These are phyloP conservation scores for Drosophila nigrodunni DNA, from an alignment of 1,140 invertebrate genomes.

Conservation along the genomic window DNA sequence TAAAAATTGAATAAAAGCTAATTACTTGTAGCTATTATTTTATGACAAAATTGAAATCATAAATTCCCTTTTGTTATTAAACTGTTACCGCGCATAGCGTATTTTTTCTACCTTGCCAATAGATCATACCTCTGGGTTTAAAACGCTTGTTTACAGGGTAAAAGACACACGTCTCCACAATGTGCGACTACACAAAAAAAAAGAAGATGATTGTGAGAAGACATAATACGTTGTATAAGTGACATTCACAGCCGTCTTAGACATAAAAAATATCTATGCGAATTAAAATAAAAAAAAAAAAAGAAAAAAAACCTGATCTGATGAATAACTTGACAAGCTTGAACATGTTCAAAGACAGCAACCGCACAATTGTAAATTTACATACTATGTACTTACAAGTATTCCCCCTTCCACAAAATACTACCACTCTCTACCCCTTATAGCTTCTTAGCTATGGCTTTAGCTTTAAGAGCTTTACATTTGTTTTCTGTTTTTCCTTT, in stretches of 20 bases:
- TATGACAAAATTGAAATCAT: too few relatives aligned
- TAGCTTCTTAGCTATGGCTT: conserved; percentile 21
- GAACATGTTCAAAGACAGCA: not conserved
- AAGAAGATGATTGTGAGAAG: not conserved
- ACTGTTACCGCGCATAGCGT: too few relatives aligned
- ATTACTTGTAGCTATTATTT: too few relatives aligned
- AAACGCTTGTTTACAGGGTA: not conserved
- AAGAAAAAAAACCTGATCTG: conserved; percentile 7
- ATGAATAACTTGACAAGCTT: conserved; percentile 2
- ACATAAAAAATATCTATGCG: too few relatives aligned
- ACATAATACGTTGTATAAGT: too few relatives aligned
- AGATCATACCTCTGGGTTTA: too few relatives aligned
- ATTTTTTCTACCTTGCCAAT: too few relatives aligned
- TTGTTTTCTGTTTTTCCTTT: conserved; percentile 13
- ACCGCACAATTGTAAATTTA: conserved; percentile 5
- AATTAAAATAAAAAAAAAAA: not conserved
- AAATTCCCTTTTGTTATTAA: too few relatives aligned
- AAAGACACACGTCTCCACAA: not conserved
- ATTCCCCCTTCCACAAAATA: not conserved
- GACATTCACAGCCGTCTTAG: too few relatives aligned
- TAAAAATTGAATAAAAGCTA: too few relatives aligned
- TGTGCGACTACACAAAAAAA: not conserved
- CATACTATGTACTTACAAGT: conserved; percentile 1
- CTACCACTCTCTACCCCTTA: not conserved
- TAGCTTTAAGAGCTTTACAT: conserved; percentile 14